Evolutionary conservation across 2,888 invertebrate genomes (phyloP).

Genomic region (Acrobasis repandana): DNA sequence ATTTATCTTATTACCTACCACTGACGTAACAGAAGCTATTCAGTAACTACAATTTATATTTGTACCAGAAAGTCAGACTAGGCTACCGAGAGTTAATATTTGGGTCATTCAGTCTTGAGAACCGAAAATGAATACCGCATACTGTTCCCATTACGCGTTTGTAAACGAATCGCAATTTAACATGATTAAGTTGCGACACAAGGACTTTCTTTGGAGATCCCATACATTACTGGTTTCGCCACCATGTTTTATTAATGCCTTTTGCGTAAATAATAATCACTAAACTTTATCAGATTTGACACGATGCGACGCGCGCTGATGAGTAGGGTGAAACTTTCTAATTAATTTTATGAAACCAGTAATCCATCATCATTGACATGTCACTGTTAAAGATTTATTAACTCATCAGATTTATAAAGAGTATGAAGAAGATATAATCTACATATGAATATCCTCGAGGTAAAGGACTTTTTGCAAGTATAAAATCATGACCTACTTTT

Average conservation of each 20-base stretch:
- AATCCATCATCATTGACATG: slow-evolving; percentile 23
- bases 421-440: neutral
- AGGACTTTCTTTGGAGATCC: slow-evolving; percentile 41
- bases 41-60: slow-evolving; percentile 1
- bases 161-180: slow-evolving; percentile 29
- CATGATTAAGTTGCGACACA: slow-evolving; percentile 47
- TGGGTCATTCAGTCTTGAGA: neutral
- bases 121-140: neutral
- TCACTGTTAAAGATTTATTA: slow-evolving; percentile 12
- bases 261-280: slow-evolving; percentile 32
- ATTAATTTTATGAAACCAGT: slow-evolving; percentile 22
- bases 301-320: slow-evolving; percentile 27
- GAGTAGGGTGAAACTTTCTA: slow-evolving; percentile 18
- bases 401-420: neutral
- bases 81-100: neutral
- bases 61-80: neutral
- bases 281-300: slow-evolving; percentile 38
- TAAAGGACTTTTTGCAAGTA: neutral
- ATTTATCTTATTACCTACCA: slow-evolving; percentile 1
- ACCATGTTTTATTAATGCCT: slow-evolving; percentile 40
- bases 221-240: slow-evolving; percentile 43
- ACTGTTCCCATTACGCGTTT: slow-evolving; percentile 10
- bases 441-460: neutral
- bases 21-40: slow-evolving; percentile 7
- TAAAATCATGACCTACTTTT: neutral